Evolutionary conservation across 2,113 vertebrate genomes (phyloP), one percentile per base, ranked within the genome.

Genomic region (Calidris pygmaea): DNA sequence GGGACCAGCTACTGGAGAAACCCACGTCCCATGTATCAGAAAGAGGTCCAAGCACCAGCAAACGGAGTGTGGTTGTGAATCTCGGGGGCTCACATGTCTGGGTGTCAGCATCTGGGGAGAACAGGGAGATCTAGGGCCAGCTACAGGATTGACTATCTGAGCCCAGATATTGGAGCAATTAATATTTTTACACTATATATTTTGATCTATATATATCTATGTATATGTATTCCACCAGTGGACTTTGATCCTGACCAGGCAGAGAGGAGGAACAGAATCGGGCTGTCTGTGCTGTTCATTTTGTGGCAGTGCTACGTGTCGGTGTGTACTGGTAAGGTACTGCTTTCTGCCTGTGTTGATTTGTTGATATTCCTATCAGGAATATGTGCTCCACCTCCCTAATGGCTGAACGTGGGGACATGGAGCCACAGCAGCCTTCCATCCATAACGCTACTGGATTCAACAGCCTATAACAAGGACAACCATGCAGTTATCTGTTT

Each of bases 21-120:
- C 9, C 13, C 15, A 13, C 0, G 0, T 14, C 26, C 30, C 7
- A 1, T 4, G 6, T 7, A n/a, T 12, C 13, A 47, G 35, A 30
- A 52, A 56, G 7, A 56, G 15, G 7, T n/a, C 27, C 41, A 71
- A 58, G 39, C 10, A 48, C 16, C 45, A 74, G 34, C 35, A 65
- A 66, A 3, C 1, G 0, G 5, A 6, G 20, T 5, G 18, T 10
- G 11, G 26, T 1, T 53, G 55, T 58, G 45, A 72, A 59, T 6
- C 7, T 2, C 14, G 24, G 11, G 32, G 24, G 7, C 6, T 77
- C 39, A 5, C 2, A 5, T 14, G 32, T 56, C 53, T 73, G 55
- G 12, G 6, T 70, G 21, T 56, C 76, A 81, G 65, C 59, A 86
- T 34, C 39, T 41, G 29, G 19, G 43, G 20, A 79, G 29, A 30